Percentiles rank a stretch among this genome's conserved stretches.
These are phyloP conservation scores for Aradophagus sp. DNA, from an alignment of 1,140 invertebrate species.

Conservation along the genomic window DNA sequence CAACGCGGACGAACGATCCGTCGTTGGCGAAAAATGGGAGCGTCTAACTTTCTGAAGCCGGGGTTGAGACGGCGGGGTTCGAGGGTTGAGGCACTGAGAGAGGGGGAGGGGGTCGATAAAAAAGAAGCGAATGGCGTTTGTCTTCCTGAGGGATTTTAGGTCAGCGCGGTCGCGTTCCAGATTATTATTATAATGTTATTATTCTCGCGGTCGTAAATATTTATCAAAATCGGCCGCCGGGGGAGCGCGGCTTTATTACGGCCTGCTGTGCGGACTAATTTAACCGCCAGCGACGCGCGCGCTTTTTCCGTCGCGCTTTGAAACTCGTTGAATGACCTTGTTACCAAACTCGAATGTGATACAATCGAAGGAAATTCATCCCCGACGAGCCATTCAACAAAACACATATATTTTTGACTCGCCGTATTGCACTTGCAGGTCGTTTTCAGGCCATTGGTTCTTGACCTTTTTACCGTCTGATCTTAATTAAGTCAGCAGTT, in stretches of 20 bases:
- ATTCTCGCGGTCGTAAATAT: slow-evolving; percentile 62
- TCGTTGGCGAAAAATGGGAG: too few relatives aligned
- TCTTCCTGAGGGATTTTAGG: too few relatives aligned
- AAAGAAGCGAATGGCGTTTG: too few relatives aligned
- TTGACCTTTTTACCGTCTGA: slow-evolving; percentile 19
- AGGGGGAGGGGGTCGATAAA: too few relatives aligned
- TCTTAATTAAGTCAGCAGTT: slow-evolving; percentile 27
- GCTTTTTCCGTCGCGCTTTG: slow-evolving; percentile 8
- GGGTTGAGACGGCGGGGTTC: too few relatives aligned
- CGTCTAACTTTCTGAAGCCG: too few relatives aligned
- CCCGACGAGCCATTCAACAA: slow-evolving; percentile 23
- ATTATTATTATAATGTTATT: too few relatives aligned
- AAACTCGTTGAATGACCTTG: slow-evolving; percentile 28
- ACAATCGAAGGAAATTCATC: slow-evolving; percentile 39
- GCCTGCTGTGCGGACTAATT: slow-evolving; percentile 12
- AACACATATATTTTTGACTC: slow-evolving; percentile 23
- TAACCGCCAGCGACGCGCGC: slow-evolving; percentile 4
- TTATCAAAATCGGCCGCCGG: slow-evolving; percentile 65
- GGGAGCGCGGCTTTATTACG: slow-evolving; percentile 30
- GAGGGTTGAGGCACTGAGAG: too few relatives aligned
- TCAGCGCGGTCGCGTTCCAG: too few relatives aligned
- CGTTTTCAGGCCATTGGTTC: slow-evolving; percentile 29
- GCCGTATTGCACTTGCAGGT: slow-evolving; percentile 4
- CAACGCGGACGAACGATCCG: too few relatives aligned
- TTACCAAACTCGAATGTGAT: slow-evolving; percentile 19